A percentile compares a stretch with the other conserved stretches of the same genome.
These are phyloP conservation scores for Sisyra nigra DNA, from an alignment of 2,888 invertebrate species.

Conservation along the genomic window DNA sequence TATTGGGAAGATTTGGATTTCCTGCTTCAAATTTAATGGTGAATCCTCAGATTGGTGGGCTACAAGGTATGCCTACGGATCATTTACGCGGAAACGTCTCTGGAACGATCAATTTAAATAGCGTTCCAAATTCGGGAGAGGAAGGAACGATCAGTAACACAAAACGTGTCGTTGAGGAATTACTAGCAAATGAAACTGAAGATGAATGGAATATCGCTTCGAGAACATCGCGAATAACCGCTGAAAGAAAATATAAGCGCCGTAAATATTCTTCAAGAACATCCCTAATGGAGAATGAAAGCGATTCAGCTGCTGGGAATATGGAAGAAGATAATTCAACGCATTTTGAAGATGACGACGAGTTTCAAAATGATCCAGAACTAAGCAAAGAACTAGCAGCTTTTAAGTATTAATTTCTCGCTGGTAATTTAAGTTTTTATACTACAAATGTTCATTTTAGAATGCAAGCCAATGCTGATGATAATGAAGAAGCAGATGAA, in stretches of 20 bases:
- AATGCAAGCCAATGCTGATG: no score
- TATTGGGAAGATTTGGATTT: slow-evolving; percentile 25
- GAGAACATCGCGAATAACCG: background rate
- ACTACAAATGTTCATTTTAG: no score
- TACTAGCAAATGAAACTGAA: slow-evolving; percentile 3
- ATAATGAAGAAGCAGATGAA: no score
- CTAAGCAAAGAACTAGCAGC: slow-evolving; percentile 24
- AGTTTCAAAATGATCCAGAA: slow-evolving; percentile 26
- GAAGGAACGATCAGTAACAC: background rate
- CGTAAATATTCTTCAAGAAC: no score
- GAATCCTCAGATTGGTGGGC: slow-evolving; percentile 26
- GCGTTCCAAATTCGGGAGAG: background rate
- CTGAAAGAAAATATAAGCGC: no score
- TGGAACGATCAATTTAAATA: background rate
- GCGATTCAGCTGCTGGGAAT: background rate
- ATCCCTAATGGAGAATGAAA: no score
- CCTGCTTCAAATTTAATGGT: slow-evolving; percentile 26
- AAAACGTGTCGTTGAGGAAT: slow-evolving; percentile 6
- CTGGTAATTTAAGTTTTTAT: no score
- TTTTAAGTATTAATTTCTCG: slow-evolving; percentile 15
- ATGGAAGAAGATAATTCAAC: background rate
- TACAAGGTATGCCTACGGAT: slow-evolving; percentile 17
- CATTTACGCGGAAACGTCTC: background rate
- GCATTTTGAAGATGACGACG: slow-evolving; percentile 15
- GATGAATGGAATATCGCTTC: background rate